These are phyloP conservation scores for Delphinus delphis DNA, from an alignment of 2,113 vertebrate species.

Conservation along the genomic window DNA sequence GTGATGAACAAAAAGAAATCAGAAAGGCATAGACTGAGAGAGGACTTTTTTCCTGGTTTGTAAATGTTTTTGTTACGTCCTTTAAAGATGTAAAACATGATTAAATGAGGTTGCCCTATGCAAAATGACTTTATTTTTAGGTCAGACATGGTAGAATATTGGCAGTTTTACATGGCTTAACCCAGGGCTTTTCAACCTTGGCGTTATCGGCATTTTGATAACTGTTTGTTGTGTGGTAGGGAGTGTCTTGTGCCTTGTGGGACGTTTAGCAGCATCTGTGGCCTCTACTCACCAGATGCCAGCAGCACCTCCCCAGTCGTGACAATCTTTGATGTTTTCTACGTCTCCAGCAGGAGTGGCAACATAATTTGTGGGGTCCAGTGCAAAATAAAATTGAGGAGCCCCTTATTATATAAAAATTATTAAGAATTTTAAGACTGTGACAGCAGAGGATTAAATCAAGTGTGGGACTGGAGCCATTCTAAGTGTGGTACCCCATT, in stretches of 20 bases:
- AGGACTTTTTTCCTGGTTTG: not conserved
- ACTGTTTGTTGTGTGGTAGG: not conserved
- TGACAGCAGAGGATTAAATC: not conserved
- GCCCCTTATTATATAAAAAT: not conserved
- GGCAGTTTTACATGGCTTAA: not conserved
- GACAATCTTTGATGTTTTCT: not conserved
- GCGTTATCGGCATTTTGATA: not conserved
- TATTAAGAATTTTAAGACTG: not conserved
- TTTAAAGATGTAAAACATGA: not conserved
- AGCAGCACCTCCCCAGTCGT: accelerated
- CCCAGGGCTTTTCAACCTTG: not conserved
- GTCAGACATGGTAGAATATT: not conserved
- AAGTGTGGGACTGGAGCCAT: not conserved
- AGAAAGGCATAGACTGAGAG: not conserved
- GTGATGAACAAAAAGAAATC: not conserved
- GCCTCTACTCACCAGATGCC: not conserved
- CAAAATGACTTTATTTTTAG: not conserved
- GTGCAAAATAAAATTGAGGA: not conserved
- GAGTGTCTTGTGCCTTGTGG: too few relatives aligned
- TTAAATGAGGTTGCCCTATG: not conserved
- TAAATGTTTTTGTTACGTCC: not conserved
- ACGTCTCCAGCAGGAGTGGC: not conserved
- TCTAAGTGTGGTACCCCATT: not conserved
- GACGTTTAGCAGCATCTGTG: not conserved
- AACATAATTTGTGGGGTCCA: not conserved